Base-by-base conservation (phyloP, 2,797 vertebrate species). In the Cynopterus sphinx region DNA sequence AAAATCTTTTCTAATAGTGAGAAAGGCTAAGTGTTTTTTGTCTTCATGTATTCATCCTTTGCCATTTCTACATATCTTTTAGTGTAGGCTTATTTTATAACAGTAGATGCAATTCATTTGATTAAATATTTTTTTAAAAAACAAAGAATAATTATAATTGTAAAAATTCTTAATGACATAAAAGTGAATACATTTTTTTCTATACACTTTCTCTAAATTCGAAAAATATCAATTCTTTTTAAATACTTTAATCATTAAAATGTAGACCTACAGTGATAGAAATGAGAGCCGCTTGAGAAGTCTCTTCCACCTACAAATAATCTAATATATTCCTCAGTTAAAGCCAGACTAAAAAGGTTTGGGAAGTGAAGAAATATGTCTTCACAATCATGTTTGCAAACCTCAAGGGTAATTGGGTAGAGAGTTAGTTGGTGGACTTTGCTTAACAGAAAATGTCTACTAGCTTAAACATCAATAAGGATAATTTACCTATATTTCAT, bases 221-320 rank as follows among this genome's bases (percentile, higher is more conserved):
- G 15, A 70, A 85, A 79, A 68, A 49, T 5, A 77, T 2, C 11
- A 74, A 78, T 74, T 87, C 24, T 17, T 75, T 87, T 11, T 4
- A 83, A 73, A 78, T 81, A 92, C 61, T 82, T 92, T 78, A 86
- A 87, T 73, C 15, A 81, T 2, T 87, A 41, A 86, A 85, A 67
- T 82, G 5, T 95, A 28, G 4, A 43, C 10, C 31, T 71, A 33
- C 17, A 9, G 2, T 55, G 41, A 83, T 21, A 90, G 5, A 94
- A 81, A 65, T 55, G 12, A 31, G 46, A 71, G 3, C 4, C 17
- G 8, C 28, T 63, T 73, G 59, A 16, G 22, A 89, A 95, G 6
- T 43, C 41, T 65, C 3, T 2, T 26, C 1, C 3, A 39, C 49
- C 24, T 63, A 39, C 3, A 95, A 57, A 55, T 57, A 21, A 75